These are phyloP conservation scores for Argyresthia goedartella DNA, from an alignment of 2,888 invertebrate species.

Conservation along the genomic window DNA sequence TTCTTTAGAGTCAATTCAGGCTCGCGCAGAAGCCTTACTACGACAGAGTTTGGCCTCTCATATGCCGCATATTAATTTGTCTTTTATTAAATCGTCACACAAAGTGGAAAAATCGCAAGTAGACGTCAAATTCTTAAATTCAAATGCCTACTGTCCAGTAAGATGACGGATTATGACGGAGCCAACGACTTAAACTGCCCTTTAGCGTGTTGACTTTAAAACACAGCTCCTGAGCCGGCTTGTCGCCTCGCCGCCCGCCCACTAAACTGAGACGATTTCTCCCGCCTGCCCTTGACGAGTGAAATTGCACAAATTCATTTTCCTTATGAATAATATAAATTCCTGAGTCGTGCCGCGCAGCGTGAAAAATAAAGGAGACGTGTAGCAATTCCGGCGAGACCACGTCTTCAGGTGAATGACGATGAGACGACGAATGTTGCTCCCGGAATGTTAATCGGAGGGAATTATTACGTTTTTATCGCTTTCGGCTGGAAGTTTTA, in stretches of 20 bases:
- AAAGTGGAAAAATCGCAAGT: constrained; percentile 16
- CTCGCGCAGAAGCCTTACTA: constrained; percentile 12
- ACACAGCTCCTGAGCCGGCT: not conserved
- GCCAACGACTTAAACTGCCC: too few species aligned
- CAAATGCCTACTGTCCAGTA: constrained; percentile 13
- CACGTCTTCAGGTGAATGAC: not conserved
- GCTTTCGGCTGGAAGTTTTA: not conserved
- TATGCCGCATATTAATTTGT: constrained; percentile 16
- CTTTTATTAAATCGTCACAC: constrained; percentile 11
- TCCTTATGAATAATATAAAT: constrained; percentile 42
- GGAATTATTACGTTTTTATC: not conserved
- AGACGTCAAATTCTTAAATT: constrained; percentile 13
- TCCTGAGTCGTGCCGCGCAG: constrained; percentile 23
- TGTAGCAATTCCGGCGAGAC: constrained; percentile 12
- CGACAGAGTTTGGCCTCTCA: constrained; percentile 8
- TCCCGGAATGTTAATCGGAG: not conserved
- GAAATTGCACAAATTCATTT: constrained; percentile 27
- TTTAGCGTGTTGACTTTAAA: too few species aligned
- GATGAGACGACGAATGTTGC: not conserved
- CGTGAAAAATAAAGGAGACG: constrained; percentile 20
- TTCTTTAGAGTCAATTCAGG: not conserved
- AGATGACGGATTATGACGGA: too few species aligned
- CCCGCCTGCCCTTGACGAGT: constrained; percentile 1
- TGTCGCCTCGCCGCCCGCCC: constrained; percentile 2
- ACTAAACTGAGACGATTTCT: constrained; percentile 3